These are phyloP conservation scores for Hydrotaea cyrtoneurina DNA, from an alignment of 2,888 invertebrate species.

Conservation along the genomic window DNA sequence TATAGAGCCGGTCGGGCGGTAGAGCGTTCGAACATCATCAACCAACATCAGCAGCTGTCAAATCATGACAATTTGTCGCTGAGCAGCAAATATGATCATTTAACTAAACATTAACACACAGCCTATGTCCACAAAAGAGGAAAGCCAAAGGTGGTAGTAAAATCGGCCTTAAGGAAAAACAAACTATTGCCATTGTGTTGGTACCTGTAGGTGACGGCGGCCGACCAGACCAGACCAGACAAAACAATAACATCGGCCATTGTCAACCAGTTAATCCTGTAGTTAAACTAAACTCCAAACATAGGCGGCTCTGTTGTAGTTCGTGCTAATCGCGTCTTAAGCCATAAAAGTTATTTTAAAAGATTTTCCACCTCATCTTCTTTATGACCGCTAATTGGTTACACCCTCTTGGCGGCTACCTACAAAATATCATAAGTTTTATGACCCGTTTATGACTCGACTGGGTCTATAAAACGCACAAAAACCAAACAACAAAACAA, in stretches of 20 bases:
- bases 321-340: neutral
- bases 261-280: neutral
- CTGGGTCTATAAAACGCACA: neutral
- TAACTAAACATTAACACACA: neutral
- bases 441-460: constrained; percentile 48
- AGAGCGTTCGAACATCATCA: too few relatives aligned
- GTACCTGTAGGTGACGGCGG: constrained; percentile 1
- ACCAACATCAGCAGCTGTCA: constrained; percentile 60
- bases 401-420: constrained; percentile 48
- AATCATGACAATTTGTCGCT: constrained; percentile 55
- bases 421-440: constrained; percentile 36
- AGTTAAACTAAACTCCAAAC: neutral
- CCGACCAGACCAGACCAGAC: neutral
- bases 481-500: neutral
- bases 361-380: constrained; percentile 15
- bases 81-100: constrained; percentile 49
- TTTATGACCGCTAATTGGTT: constrained; percentile 59
- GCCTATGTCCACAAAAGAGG: too few relatives aligned
- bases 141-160: too few relatives aligned
- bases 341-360: neutral
- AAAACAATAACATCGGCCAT: neutral
- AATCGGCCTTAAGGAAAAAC: neutral
- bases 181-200: neutral
- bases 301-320: neutral
- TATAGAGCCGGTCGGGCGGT: constrained; percentile 27